Evolutionary conservation across 2,888 invertebrate genomes (phyloP), one percentile per base, ranked within the genome.

Genomic region (Alloplasta piceator): DNA sequence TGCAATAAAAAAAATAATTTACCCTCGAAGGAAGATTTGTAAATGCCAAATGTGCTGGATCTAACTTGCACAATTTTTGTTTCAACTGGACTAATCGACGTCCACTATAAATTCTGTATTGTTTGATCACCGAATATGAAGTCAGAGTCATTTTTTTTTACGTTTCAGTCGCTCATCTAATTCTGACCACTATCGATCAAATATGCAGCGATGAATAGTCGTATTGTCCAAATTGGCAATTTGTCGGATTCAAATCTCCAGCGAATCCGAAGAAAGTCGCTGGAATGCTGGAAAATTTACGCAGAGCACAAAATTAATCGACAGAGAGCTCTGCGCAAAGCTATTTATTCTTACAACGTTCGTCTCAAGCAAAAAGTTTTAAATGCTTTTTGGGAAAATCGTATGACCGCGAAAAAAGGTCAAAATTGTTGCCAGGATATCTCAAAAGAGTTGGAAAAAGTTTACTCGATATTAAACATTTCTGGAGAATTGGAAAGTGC

Each of bases 201-300:
- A 26, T 26, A 26, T 26, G 26, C 26, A 26, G 26, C 26, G 3
- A 26, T 26, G 26, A 26, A 26, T 26, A 3, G 3, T 3, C 1
- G 1, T 26, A 3, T 26, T 26, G 41, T 2, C 41, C 39, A 12
- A 9, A 12, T 39, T 12, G 6, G 12, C 12, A 12, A 60, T 38
- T 60, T 60, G 6, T 60, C 43, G 66, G 26, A 77, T 56, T 48
- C 12, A 16, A 56, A 66, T 55, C 0, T 46, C 12, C 14, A 36
- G 4, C 6, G 6, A 7, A 46, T 58, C 7, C 63, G 58, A 16
- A 78, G 48, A 68, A 63, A 36, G 36, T 72, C 43, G 41, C 76
- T 86, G n/a, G 64, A 78, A 67, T 75, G 80, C 26, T 86, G 86
- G 86, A 86, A 80, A 61, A 78, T 74, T 6, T 86, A 86, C 56